Percentiles rank a stretch among this genome's conserved stretches.
These are phyloP conservation scores for Druon quercuslanigerum DNA, from an alignment of 1,140 invertebrate genomes.

Conservation along the genomic window DNA sequence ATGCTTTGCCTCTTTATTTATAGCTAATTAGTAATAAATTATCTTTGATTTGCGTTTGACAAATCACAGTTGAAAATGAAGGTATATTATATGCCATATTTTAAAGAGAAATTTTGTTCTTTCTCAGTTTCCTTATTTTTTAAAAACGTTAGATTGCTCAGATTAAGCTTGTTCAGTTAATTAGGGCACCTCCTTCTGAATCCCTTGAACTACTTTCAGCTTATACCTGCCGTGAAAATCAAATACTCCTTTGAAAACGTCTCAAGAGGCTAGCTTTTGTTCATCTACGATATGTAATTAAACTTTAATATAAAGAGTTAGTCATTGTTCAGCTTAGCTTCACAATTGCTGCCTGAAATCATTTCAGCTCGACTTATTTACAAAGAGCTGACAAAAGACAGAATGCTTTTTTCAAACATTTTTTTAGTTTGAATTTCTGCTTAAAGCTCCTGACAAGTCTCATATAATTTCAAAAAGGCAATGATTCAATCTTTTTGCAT, in stretches of 20 bases:
- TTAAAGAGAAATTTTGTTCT: no score
- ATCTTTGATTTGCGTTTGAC: no score
- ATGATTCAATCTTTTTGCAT: no score
- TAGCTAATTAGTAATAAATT: no score
- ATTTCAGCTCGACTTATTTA: background rate
- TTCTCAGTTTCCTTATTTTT: background rate
- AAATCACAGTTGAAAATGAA: no score
- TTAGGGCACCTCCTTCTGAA: slow-evolving; percentile 14
- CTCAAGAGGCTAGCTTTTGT: background rate
- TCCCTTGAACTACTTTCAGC: background rate
- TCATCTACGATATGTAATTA: slow-evolving; percentile 19
- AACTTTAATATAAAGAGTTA: slow-evolving; percentile 3
- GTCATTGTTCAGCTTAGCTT: background rate
- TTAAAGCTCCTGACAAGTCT: no score
- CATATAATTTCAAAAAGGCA: no score
- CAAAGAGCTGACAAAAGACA: no score
- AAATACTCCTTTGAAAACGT: slow-evolving; percentile 23
- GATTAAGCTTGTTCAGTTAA: slow-evolving; percentile 25
- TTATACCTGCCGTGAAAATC: background rate
- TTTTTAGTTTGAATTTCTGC: no score
- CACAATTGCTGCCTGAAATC: background rate
- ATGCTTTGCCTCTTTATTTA: no score
- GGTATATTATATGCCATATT: no score
- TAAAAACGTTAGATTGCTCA: background rate
- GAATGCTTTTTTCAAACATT: no score